These are phyloP conservation scores for Lepidothrix coronata DNA, from an alignment of 2,113 vertebrate genomes.

Conservation along the genomic window DNA sequence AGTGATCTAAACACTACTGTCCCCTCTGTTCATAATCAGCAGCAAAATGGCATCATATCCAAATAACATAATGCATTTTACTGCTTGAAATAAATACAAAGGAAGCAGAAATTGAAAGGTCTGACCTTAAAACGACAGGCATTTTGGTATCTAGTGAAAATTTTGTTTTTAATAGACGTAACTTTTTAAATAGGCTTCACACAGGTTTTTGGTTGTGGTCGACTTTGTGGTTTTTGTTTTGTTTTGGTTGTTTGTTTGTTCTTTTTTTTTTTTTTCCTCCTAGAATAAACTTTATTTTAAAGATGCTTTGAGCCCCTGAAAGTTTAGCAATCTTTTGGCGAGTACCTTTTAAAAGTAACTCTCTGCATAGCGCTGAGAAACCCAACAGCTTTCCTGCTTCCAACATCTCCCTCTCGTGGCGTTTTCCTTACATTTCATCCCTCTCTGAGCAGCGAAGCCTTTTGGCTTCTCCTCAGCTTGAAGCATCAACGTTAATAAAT, in stretches of 20 bases:
- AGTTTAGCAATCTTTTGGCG: background rate
- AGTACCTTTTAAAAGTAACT: background rate
- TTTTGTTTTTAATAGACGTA: background rate
- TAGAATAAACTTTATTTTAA: background rate
- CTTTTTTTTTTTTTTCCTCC: background rate
- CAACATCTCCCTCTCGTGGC: conserved; percentile 41
- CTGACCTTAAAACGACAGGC: background rate
- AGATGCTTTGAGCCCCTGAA: background rate
- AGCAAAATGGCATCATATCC: background rate
- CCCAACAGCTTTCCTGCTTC: background rate
- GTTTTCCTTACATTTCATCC: background rate
- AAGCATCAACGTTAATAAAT: background rate
- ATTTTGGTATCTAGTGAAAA: background rate
- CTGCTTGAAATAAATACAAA: background rate
- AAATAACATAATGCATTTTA: background rate
- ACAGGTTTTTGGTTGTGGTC: background rate
- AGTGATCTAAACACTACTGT: background rate
- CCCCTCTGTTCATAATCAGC: background rate
- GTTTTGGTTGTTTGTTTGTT: background rate
- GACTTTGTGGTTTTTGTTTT: background rate
- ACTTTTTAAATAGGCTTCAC: background rate
- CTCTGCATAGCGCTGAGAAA: fast-evolving
- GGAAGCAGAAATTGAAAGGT: background rate
- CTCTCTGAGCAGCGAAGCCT: background rate
- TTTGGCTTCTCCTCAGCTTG: background rate